Evolutionary conservation across 2,888 invertebrate species (phyloP).

Genomic region (Melipona beecheii): DNA sequence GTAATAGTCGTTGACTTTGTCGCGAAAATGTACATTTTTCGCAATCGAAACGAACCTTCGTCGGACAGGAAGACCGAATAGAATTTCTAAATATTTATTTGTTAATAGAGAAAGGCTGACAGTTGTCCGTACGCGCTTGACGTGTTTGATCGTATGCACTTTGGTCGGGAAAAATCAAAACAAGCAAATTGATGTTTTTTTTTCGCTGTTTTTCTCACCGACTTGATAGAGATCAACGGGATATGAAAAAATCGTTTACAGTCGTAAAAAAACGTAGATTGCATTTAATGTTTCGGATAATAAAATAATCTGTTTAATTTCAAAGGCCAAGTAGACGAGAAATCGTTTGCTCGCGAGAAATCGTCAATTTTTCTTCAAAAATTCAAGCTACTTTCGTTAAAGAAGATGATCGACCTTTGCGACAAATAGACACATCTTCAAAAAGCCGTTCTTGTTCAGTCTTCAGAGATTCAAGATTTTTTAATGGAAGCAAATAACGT

Average conservation of each 20-base stretch:
- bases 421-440: background rate
- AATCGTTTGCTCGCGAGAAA: fast-evolving
- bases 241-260: background rate
- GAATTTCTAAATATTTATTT: slow-evolving; percentile 34
- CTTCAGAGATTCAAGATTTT: too few species aligned
- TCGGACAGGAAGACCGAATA: slow-evolving; percentile 4
- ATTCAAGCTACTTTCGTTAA: background rate
- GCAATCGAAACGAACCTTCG: slow-evolving; percentile 50
- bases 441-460: background rate
- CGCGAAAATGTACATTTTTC: slow-evolving; percentile 29
- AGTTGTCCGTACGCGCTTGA: background rate
- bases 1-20: slow-evolving; percentile 60
- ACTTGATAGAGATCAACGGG: background rate
- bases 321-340: background rate
- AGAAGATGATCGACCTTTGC: background rate
- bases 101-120: slow-evolving; percentile 1
- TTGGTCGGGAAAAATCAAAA: slow-evolving; percentile 13
- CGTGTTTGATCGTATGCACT: background rate
- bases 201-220: too few species aligned
- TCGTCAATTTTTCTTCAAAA: background rate
- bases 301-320: background rate
- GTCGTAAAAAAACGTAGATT: background rate
- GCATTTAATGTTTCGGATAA: too few species aligned
- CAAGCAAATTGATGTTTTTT: slow-evolving; percentile 17
- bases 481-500: background rate